phyloP scores from a whole-genome alignment of 2,797 vertebrate species.

The Pseudocheirus occidentalis region DNA sequence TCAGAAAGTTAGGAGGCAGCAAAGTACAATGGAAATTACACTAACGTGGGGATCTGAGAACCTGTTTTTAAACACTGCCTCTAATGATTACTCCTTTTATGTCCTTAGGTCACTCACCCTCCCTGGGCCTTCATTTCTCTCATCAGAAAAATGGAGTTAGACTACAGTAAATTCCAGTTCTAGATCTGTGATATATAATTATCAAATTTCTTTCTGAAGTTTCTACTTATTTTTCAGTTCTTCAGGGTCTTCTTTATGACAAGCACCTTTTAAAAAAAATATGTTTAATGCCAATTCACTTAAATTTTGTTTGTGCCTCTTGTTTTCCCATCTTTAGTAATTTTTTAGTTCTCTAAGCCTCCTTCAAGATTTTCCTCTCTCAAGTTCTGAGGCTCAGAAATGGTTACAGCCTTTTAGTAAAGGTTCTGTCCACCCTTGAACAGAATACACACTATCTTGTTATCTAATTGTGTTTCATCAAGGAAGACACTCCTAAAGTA shows the following conservation, averaged over 20 bases:
- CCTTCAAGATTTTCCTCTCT: not conserved
- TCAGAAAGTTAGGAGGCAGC: not conserved
- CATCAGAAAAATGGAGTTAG: not conserved
- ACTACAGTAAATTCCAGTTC: not conserved
- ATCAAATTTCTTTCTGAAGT: slow-evolving; percentile 42
- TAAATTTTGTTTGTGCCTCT: not conserved
- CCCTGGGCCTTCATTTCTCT: not conserved
- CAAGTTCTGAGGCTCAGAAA: not conserved
- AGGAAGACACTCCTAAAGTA: slow-evolving; percentile 22
- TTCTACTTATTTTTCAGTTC: slow-evolving; percentile 20
- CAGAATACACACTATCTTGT: slow-evolving; percentile 9
- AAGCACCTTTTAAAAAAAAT: not conserved
- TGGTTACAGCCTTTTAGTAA: slow-evolving; percentile 38
- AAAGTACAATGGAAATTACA: not conserved
- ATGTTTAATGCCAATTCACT: not conserved
- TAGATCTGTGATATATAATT: slow-evolving; percentile 23
- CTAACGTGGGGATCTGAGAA: not conserved
- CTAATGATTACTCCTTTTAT: not conserved
- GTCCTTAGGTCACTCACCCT: not conserved
- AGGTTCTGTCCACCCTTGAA: slow-evolving; percentile 35
- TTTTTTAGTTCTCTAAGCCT: not conserved
- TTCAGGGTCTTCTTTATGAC: not conserved
- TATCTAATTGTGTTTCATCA: not conserved
- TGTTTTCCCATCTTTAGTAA: not conserved
- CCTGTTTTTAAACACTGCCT: not conserved